phyloP scores from a whole-genome alignment of 2,888 invertebrate species.

The Meghimatium bilineatum region DNA sequence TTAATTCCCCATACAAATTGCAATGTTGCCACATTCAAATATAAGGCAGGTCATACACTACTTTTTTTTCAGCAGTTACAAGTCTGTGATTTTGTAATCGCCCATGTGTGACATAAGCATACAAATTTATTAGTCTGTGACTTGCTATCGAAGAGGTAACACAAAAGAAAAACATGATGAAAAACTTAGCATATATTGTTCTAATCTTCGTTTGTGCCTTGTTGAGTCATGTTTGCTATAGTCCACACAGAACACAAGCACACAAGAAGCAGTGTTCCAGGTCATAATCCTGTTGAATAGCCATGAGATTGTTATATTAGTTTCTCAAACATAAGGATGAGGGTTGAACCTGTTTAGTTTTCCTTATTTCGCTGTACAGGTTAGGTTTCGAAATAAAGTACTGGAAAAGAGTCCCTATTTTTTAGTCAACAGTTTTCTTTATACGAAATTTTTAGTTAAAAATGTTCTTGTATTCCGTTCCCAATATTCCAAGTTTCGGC shows the following conservation, averaged over 20 bases:
- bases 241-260: neutral
- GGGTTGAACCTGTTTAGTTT: too few relatives aligned
- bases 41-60: neutral
- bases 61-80: neutral
- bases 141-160: neutral
- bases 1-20: neutral
- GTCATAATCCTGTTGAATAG: too few relatives aligned
- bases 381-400: too few relatives aligned
- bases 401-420: too few relatives aligned
- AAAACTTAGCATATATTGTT: neutral
- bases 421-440: too few relatives aligned
- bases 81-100: neutral
- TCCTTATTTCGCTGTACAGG: too few relatives aligned
- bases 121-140: neutral
- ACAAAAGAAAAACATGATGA: neutral
- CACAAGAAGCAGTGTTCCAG: neutral
- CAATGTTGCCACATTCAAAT: neutral
- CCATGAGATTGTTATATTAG: too few relatives aligned
- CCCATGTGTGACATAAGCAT: neutral
- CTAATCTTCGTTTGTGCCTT: neutral
- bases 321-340: too few relatives aligned
- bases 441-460: too few relatives aligned
- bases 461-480: too few relatives aligned
- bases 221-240: neutral
- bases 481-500: too few relatives aligned